phyloP scores from a whole-genome alignment of 37 sponge, comb jelly and placozoan species.

The Mnemiopsis leidyi region DNA sequence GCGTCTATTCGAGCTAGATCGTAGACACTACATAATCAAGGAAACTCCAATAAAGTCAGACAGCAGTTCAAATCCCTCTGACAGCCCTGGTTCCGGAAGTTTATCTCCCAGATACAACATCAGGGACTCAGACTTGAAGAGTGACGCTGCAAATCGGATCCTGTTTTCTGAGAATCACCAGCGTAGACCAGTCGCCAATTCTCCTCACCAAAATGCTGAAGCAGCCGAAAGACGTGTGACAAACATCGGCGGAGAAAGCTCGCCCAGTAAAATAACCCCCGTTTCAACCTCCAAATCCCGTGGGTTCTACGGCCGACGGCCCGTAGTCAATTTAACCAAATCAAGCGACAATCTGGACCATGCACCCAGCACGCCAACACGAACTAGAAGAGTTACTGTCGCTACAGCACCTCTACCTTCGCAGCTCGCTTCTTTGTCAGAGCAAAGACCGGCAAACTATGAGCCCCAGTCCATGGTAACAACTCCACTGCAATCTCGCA shows the following conservation, averaged over 20 bases:
- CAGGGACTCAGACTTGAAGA: not conserved
- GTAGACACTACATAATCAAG: not conserved
- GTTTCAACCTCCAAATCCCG: not conserved
- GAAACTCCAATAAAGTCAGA: not conserved
- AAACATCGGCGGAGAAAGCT: not conserved
- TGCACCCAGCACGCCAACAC: not conserved
- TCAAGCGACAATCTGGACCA: not conserved
- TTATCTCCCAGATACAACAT: not conserved
- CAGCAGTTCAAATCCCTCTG: not conserved
- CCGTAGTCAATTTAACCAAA: not conserved
- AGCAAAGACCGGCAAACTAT: not conserved
- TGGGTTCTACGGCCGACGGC: not conserved
- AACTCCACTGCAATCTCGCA: not conserved
- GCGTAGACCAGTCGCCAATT: not conserved
- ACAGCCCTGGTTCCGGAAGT: not conserved
- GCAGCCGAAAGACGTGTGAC: not conserved
- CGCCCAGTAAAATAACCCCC: not conserved
- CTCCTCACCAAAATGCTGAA: not conserved
- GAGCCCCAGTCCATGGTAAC: not conserved
- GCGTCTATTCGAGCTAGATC: not conserved
- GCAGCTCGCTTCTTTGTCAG: not conserved
- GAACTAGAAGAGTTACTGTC: not conserved
- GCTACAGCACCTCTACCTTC: not conserved
- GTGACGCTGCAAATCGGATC: constrained; percentile 16
- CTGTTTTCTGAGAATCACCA: not conserved